A percentile compares a stretch with the other conserved stretches of the same genome.
phyloP scores from a whole-genome alignment of 2,113 vertebrate genomes.

The Alces alces region DNA sequence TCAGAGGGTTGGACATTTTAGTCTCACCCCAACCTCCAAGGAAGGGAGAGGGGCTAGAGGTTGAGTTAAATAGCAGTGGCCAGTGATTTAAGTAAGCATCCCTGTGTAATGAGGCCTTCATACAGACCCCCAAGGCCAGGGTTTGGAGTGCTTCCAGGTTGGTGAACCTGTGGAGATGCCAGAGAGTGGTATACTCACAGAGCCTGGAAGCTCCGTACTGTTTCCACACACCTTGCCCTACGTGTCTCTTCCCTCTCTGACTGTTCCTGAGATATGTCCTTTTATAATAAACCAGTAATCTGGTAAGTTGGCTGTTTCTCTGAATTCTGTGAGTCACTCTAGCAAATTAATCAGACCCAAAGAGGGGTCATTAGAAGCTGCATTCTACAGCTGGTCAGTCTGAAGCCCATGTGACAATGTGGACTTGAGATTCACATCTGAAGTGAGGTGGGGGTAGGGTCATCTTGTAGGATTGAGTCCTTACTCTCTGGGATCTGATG shows the following conservation, averaged over 20 bases:
- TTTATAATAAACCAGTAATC: neutral
- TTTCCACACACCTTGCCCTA: neutral
- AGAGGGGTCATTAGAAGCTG: neutral
- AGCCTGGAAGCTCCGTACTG: neutral
- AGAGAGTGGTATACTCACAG: neutral
- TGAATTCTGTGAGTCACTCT: neutral
- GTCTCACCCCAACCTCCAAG: neutral
- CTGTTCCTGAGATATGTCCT: neutral
- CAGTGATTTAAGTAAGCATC: neutral
- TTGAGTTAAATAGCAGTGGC: neutral
- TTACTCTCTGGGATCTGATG: neutral
- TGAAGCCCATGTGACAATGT: neutral
- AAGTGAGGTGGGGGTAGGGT: neutral
- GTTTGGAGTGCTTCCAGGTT: neutral
- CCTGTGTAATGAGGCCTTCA: neutral
- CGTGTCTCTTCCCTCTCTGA: neutral
- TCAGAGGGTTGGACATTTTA: neutral
- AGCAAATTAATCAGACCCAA: neutral
- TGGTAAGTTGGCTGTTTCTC: neutral
- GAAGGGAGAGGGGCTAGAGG: neutral
- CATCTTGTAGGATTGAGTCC: neutral
- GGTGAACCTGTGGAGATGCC: neutral
- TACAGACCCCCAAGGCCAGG: neutral
- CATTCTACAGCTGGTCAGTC: neutral
- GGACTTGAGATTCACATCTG: neutral